These are phyloP conservation scores for Carassius carassius DNA, from an alignment of 2,113 vertebrate genomes.

Conservation along the genomic window DNA sequence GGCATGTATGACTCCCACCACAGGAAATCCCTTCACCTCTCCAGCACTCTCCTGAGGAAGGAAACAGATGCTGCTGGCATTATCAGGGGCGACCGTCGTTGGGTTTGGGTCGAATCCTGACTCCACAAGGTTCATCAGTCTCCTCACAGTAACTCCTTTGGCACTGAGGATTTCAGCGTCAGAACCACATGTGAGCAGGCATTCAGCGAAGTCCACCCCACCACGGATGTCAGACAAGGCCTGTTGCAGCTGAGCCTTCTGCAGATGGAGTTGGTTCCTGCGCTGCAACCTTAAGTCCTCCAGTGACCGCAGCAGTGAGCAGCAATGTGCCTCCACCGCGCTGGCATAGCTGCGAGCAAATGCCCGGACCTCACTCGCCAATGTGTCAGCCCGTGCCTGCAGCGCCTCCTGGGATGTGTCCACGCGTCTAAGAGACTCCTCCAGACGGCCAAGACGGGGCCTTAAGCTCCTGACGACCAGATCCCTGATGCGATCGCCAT, in stretches of 20 bases:
- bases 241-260: constrained; percentile 85
- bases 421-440: constrained; percentile 73
- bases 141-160: constrained; percentile 79
- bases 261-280: constrained; percentile 83
- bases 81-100: constrained; percentile 56
- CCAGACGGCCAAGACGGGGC: constrained; percentile 75
- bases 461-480: constrained; percentile 74
- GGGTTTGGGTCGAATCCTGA: constrained; percentile 65
- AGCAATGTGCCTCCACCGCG: constrained; percentile 81
- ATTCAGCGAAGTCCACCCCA: constrained; percentile 82
- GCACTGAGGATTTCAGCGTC: constrained; percentile 85
- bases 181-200: constrained; percentile 80
- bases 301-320: constrained; percentile 80
- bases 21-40: constrained; percentile 79
- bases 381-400: constrained; percentile 58
- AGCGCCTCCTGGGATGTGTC: constrained; percentile 69
- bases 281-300: constrained; percentile 80
- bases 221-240: constrained; percentile 81
- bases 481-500: constrained; percentile 79
- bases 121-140: constrained; percentile 77
- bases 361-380: constrained; percentile 74
- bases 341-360: constrained; percentile 81
- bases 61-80: constrained; percentile 79
- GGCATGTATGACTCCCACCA: constrained; percentile 80
- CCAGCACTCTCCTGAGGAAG: constrained; percentile 77